Evolutionary conservation across 2,888 invertebrate species (phyloP).

Genomic region (Halictus quadricinctus): DNA sequence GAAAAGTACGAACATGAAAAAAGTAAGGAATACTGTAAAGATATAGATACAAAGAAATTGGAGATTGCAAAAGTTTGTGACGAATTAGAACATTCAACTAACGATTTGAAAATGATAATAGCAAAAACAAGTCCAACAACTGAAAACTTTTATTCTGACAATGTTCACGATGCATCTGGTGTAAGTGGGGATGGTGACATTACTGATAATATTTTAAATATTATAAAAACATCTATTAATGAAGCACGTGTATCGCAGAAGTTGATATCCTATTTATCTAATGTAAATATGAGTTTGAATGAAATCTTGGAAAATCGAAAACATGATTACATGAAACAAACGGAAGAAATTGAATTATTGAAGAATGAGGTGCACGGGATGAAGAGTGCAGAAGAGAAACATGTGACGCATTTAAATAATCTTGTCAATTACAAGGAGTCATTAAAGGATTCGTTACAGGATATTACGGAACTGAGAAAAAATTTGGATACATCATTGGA

Average conservation of each 20-base stretch:
- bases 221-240: slow-evolving; percentile 53
- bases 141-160: slow-evolving; percentile 28
- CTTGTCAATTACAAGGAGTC: slow-evolving; percentile 54
- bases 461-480: slow-evolving; percentile 34
- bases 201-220: slow-evolving; percentile 39
- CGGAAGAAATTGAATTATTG: slow-evolving; percentile 52
- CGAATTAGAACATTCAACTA: slow-evolving; percentile 40
- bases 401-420: slow-evolving; percentile 37
- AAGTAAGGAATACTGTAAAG: slow-evolving; percentile 46
- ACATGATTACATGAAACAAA: slow-evolving; percentile 22
- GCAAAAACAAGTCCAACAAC: slow-evolving; percentile 19
- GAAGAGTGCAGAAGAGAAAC: slow-evolving; percentile 58
- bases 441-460: slow-evolving; percentile 37
- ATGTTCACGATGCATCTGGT: background rate
- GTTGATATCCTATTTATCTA: slow-evolving; percentile 49
- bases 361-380: slow-evolving; percentile 52
- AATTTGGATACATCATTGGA: slow-evolving; percentile 46
- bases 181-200: slow-evolving; percentile 20
- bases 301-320: slow-evolving; percentile 59
- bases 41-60: slow-evolving; percentile 36
- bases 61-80: slow-evolving; percentile 53
- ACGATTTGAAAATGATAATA: slow-evolving; percentile 51
- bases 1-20: slow-evolving; percentile 49
- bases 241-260: slow-evolving; percentile 53
- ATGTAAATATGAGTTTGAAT: slow-evolving; percentile 53